These are phyloP conservation scores for Astreopora myriophthalma DNA, from an alignment of 64 coral and sea anemone genomes.

Conservation along the genomic window DNA sequence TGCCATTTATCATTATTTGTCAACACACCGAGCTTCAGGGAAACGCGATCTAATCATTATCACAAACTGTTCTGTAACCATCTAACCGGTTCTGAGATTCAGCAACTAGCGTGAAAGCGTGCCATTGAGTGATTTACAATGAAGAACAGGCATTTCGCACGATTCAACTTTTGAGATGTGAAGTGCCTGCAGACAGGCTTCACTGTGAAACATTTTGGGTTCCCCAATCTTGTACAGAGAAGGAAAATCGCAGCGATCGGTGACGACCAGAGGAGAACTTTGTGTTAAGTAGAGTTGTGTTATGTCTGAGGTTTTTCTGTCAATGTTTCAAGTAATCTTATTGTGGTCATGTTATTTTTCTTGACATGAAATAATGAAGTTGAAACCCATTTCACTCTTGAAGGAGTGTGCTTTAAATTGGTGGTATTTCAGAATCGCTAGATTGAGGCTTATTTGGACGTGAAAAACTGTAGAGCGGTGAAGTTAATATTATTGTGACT, in stretches of 20 bases:
- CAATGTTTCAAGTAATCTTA: neutral
- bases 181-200: neutral
- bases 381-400: neutral
- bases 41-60: neutral
- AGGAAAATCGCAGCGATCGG: neutral
- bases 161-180: neutral
- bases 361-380: neutral
- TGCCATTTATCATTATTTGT: slow-evolving; percentile 14
- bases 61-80: neutral
- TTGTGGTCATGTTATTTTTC: neutral
- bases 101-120: neutral
- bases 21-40: neutral
- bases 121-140: neutral
- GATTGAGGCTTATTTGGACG: too few relatives aligned
- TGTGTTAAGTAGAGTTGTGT: neutral
- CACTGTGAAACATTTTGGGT: neutral
- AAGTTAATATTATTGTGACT: neutral
- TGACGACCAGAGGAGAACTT: neutral
- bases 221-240: neutral
- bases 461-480: too few relatives aligned
- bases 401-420: neutral
- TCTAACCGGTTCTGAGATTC: neutral
- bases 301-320: neutral
- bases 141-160: neutral
- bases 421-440: neutral